These are phyloP conservation scores for Drosophila chauvacae DNA, from an alignment of 1,140 invertebrate species.

Conservation along the genomic window DNA sequence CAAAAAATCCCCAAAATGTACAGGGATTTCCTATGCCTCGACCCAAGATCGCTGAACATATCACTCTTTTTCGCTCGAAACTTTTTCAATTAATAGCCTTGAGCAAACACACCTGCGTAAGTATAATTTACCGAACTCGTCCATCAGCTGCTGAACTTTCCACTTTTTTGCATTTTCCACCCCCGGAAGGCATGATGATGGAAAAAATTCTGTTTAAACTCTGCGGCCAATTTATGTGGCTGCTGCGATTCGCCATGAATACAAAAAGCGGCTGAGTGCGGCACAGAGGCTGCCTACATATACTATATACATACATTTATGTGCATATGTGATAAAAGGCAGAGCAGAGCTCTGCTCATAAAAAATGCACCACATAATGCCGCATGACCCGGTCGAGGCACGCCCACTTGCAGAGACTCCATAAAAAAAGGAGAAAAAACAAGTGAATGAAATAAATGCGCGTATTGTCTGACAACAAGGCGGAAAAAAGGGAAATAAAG, in stretches of 20 bases:
- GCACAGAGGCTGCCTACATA: constrained; percentile 14
- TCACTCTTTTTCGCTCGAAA: background rate
- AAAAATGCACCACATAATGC: constrained; percentile 80
- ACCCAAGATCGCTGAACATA: background rate
- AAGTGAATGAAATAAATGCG: constrained; percentile 74
- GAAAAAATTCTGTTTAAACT: constrained; percentile 39
- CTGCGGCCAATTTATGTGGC: constrained; percentile 70
- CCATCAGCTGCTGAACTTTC: constrained; percentile 33
- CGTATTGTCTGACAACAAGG: constrained; percentile 75
- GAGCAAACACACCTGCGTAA: constrained; percentile 30
- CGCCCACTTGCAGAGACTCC: constrained; percentile 46
- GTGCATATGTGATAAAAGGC: constrained; percentile 77
- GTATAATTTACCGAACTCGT: constrained; percentile 23
- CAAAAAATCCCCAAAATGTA: background rate
- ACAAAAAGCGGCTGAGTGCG: constrained; percentile 33
- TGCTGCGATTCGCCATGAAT: constrained; percentile 48
- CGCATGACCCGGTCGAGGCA: constrained; percentile 66
- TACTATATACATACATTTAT: constrained; percentile 5
- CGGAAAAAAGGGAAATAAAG: constrained; percentile 54
- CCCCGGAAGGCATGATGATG: constrained; percentile 15
- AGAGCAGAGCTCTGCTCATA: constrained; percentile 67
- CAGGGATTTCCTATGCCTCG: background rate
- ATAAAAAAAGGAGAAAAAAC: constrained; percentile 26
- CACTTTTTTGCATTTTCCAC: constrained; percentile 34
- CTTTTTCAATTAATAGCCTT: background rate